Percentiles rank a stretch among this genome's conserved stretches.
Evolutionary conservation across 2,797 vertebrate genomes (phyloP).

Genomic region (Serranus cabrilla): DNA sequence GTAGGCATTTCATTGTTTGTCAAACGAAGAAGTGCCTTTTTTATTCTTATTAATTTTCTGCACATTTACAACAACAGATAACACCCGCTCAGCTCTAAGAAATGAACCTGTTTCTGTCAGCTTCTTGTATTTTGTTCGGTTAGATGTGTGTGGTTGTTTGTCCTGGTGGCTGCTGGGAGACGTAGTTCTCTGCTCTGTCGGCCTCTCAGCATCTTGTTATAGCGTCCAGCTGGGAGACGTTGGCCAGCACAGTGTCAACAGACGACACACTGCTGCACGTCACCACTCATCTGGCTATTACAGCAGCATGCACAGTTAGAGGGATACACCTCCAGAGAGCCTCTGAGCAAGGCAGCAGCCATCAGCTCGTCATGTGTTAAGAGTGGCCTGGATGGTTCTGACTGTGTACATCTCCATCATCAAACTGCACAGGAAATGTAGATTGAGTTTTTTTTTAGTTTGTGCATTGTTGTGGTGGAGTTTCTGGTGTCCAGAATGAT

Average conservation of each 20-base stretch:
- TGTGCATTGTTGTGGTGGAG: too few species aligned
- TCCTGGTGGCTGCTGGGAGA: slow-evolving; percentile 19
- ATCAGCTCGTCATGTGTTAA: too few species aligned
- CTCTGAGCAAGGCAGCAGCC: slow-evolving; percentile 14
- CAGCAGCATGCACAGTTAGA: not conserved
- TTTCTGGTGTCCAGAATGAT: too few species aligned
- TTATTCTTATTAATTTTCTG: not conserved
- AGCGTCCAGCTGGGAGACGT: slow-evolving; percentile 67
- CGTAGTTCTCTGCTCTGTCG: not conserved
- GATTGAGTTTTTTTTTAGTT: too few species aligned
- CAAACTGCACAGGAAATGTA: too few species aligned
- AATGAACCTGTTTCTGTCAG: too few species aligned
- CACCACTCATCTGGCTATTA: not conserved
- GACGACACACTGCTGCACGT: slow-evolving; percentile 17
- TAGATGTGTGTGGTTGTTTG: not conserved
- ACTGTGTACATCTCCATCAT: too few species aligned
- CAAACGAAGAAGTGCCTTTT: not conserved
- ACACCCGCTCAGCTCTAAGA: too few species aligned
- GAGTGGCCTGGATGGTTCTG: too few species aligned
- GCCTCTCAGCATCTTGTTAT: slow-evolving; percentile 62
- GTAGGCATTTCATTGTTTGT: too few species aligned
- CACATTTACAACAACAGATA: not conserved
- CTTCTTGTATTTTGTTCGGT: too few species aligned
- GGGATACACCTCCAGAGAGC: not conserved
- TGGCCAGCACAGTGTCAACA: slow-evolving; percentile 44